phyloP scores from a whole-genome alignment of 2,113 vertebrate species.

The Myrmecophaga tridactyla region DNA sequence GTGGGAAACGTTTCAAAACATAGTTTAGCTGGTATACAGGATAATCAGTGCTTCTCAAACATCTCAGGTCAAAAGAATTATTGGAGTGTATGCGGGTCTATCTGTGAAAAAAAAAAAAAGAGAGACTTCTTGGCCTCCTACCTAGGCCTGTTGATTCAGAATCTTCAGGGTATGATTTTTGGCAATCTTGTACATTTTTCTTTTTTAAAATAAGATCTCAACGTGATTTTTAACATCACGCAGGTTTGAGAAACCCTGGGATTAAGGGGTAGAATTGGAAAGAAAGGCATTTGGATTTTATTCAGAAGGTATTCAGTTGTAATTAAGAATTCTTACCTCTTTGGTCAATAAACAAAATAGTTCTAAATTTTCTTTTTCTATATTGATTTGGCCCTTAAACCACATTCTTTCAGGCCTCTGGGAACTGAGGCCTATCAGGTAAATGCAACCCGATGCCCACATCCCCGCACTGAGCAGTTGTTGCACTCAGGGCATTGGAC shows the following conservation, averaged over 20 bases:
- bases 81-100: not conserved
- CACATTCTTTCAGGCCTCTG: not conserved
- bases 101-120: not conserved
- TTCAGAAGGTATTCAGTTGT: not conserved
- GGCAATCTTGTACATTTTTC: not conserved
- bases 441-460: not conserved
- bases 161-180: not conserved
- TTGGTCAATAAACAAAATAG: not conserved
- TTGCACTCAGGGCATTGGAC: rapidly evolving
- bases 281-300: not conserved
- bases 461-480: rapidly evolving
- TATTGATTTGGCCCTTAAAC: not conserved
- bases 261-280: not conserved
- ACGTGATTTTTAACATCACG: not conserved
- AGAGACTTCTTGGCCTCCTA: not conserved
- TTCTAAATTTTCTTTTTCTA: not conserved
- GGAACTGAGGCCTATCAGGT: not conserved
- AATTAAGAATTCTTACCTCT: not conserved
- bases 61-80: not conserved
- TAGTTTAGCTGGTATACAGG: too few relatives aligned
- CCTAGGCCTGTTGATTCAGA: not conserved
- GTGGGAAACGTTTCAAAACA: not conserved
- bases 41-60: not conserved
- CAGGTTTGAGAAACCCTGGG: not conserved
- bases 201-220: not conserved